Evolutionary conservation across 2,888 invertebrate species (phyloP).

Genomic region (Brachypalpus laphriformis): DNA sequence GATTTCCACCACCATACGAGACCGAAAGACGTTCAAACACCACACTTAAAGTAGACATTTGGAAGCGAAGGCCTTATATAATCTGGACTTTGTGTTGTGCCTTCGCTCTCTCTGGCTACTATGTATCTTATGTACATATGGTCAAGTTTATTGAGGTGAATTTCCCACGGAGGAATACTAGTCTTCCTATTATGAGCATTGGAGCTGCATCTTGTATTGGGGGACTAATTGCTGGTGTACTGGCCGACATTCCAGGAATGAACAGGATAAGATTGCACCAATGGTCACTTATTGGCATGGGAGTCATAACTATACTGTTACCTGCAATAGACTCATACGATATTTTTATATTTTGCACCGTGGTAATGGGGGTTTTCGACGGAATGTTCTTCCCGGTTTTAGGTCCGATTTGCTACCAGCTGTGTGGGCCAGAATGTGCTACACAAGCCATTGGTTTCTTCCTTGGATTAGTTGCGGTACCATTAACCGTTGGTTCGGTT

Average conservation of each 20-base stretch:
- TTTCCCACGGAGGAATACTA: conserved; percentile 51
- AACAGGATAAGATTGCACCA: conserved; percentile 60
- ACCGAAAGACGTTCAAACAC: background rate
- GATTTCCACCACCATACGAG: conserved; percentile 6
- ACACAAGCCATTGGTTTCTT: conserved; percentile 67
- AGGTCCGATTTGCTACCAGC: conserved; percentile 60
- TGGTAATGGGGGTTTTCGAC: conserved; percentile 61
- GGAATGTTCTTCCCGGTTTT: conserved; percentile 69
- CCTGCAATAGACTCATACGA: conserved; percentile 41
- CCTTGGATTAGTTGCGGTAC: conserved; percentile 59
- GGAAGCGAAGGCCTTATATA: conserved; percentile 57
- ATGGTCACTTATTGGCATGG: conserved; percentile 60
- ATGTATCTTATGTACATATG: conserved; percentile 66
- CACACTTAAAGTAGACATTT: conserved; percentile 54
- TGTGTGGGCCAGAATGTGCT: conserved; percentile 60
- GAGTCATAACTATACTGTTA: conserved; percentile 37
- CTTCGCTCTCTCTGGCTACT: conserved; percentile 59
- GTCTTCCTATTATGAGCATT: conserved; percentile 63
- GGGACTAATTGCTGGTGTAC: conserved; percentile 52
- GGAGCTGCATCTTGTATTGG: conserved; percentile 68
- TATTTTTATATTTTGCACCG: conserved; percentile 23
- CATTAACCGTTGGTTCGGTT: conserved; percentile 56
- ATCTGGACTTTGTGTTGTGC: conserved; percentile 64
- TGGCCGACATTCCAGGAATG: conserved; percentile 57
- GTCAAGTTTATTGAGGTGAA: conserved; percentile 56